phyloP scores from a whole-genome alignment of 2,888 invertebrate genomes.

The Protophormia terraenovae region DNA sequence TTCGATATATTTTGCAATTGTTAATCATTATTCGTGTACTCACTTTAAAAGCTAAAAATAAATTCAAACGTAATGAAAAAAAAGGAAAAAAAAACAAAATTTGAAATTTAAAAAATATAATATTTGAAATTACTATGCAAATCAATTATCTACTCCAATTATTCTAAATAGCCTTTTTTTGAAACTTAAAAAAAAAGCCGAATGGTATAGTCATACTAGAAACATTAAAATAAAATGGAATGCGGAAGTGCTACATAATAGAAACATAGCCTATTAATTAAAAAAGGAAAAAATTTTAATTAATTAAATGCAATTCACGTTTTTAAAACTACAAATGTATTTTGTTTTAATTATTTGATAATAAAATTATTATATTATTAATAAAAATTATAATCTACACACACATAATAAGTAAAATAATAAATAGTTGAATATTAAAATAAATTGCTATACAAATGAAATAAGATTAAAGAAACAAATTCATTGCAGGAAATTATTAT shows the following conservation, averaged over 20 bases:
- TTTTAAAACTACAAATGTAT: slow-evolving; percentile 29
- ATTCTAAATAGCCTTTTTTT: background rate
- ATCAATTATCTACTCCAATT: background rate
- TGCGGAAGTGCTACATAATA: background rate
- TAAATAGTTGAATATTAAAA: slow-evolving; percentile 8
- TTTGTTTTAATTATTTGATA: slow-evolving; percentile 7
- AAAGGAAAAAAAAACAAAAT: too few relatives aligned
- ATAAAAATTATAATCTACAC: background rate
- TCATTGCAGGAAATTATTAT: background rate
- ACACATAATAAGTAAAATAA: background rate
- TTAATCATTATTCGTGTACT: too few relatives aligned
- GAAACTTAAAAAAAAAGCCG: background rate
- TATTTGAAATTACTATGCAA: background rate
- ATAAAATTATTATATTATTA: background rate
- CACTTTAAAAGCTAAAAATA: too few relatives aligned
- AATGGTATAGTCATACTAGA: background rate
- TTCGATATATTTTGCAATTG: too few relatives aligned
- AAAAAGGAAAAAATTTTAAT: background rate
- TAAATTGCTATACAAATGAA: background rate
- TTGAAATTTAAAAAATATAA: background rate
- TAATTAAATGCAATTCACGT: slow-evolving; percentile 18
- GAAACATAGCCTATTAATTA: background rate
- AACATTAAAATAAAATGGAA: background rate
- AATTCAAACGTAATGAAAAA: too few relatives aligned
- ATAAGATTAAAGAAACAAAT: background rate